A percentile compares a stretch with the other conserved stretches of the same genome.
Evolutionary conservation across 2,113 vertebrate genomes (phyloP).

Genomic region (Mesoclemmys tuberculata): DNA sequence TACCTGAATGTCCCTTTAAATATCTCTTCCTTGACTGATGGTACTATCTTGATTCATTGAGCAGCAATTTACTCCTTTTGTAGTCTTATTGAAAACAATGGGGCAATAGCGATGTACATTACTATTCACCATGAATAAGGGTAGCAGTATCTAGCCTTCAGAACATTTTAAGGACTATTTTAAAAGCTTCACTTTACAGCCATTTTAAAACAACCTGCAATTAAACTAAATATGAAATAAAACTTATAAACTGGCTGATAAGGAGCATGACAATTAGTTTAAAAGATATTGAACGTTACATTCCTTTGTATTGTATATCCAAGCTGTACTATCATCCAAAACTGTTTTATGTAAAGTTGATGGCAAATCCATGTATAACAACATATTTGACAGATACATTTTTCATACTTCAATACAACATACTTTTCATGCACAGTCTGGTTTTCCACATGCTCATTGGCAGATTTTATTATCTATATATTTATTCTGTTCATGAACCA

Average conservation of each 20-base stretch:
- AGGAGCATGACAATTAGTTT: not conserved
- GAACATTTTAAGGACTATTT: not conserved
- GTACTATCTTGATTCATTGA: not conserved
- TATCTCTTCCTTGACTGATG: not conserved
- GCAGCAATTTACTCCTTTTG: not conserved
- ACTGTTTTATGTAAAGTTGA: slow-evolving; percentile 12
- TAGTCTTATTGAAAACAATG: not conserved
- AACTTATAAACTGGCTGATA: slow-evolving; percentile 32
- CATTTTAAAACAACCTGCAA: not conserved
- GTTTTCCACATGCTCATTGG: slow-evolving; percentile 5
- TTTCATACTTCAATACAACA: not conserved
- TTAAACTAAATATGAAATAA: slow-evolving; percentile 17
- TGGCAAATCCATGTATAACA: slow-evolving; percentile 48
- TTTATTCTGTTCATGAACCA: not conserved
- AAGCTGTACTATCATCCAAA: slow-evolving; percentile 41
- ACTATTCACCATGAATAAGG: not conserved
- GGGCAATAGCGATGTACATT: not conserved
- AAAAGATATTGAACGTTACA: not conserved
- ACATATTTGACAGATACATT: slow-evolving; percentile 6
- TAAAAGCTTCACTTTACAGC: not conserved
- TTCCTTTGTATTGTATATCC: slow-evolving; percentile 43
- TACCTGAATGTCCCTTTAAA: not conserved
- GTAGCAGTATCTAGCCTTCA: not conserved
- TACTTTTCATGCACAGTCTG: not conserved
- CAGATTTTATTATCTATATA: slow-evolving; percentile 17